These are phyloP conservation scores for Aphyosemion australe DNA, from an alignment of 2,113 vertebrate genomes.

Conservation along the genomic window DNA sequence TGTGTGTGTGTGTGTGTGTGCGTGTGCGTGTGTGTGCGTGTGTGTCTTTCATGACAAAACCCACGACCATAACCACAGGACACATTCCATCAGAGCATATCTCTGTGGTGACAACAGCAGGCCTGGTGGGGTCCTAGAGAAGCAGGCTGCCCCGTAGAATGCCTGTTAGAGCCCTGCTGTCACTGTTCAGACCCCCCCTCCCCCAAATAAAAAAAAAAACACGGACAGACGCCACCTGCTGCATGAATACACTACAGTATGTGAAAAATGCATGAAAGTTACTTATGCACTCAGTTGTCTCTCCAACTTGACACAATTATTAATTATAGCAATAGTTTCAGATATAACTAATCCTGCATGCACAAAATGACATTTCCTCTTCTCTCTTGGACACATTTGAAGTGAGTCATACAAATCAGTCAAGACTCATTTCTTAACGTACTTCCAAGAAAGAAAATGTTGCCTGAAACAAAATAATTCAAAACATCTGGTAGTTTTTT, in stretches of 20 bases:
- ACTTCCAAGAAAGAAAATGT: conserved; percentile 30
- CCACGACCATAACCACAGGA: conserved; percentile 58
- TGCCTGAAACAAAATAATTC: neutral
- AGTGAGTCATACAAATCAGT: conserved; percentile 50
- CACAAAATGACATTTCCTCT: no score
- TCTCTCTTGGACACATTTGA: neutral
- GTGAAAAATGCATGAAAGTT: no score
- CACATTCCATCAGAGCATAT: conserved; percentile 67
- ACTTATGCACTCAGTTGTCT: no score
- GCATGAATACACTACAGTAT: neutral
- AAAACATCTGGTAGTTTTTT: neutral
- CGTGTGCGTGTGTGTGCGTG: neutral
- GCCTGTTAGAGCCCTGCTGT: conserved; percentile 63
- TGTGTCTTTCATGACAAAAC: conserved; percentile 60
- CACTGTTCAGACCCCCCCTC: conserved; percentile 39
- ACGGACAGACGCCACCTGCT: conserved; percentile 44
- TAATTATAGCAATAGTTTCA: no score
- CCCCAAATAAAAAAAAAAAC: conserved; percentile 59
- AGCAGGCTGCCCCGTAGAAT: conserved; percentile 43
- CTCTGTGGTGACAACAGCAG: conserved; percentile 67
- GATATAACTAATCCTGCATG: no score
- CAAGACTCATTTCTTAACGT: conserved; percentile 21
- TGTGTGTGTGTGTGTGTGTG: no score
- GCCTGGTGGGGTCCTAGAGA: conserved; percentile 55
- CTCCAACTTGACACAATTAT: no score